Evolutionary conservation across 2,797 vertebrate species (phyloP).

Genomic region (Sebastes aleutianus): DNA sequence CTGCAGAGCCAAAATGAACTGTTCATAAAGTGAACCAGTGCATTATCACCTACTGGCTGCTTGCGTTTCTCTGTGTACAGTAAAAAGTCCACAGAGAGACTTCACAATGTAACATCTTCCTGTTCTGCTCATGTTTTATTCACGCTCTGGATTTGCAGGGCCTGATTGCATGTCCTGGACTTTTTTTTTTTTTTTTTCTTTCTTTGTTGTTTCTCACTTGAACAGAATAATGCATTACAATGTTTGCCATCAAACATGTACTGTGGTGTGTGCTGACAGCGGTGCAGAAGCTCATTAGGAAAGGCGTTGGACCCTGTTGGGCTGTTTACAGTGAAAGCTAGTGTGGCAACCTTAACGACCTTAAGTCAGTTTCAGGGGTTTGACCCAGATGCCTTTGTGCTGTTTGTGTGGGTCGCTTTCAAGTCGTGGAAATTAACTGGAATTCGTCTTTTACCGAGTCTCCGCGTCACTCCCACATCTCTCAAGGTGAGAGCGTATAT

Average conservation of each 20-base stretch:
- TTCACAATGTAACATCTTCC: conserved; percentile 34
- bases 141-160: conserved; percentile 48
- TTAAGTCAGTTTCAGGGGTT: conserved; percentile 35
- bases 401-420: conserved; percentile 13
- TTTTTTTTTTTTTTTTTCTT: not conserved
- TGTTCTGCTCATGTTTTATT: conserved; percentile 68
- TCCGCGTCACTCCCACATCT: not conserved
- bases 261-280: conserved; percentile 22
- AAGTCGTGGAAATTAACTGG: conserved; percentile 40
- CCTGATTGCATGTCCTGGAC: conserved; percentile 44
- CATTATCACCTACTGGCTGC: conserved; percentile 45
- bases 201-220: conserved; percentile 64
- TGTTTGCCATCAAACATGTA: conserved; percentile 59
- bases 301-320: conserved; percentile 46
- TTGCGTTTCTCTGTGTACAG: conserved; percentile 21
- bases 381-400: conserved; percentile 27
- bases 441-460: conserved; percentile 4
- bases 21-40: conserved; percentile 39
- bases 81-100: conserved; percentile 48
- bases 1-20: conserved; percentile 36
- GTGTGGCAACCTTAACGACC: conserved; percentile 51
- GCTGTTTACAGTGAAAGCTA: conserved; percentile 44
- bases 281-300: conserved; percentile 68
- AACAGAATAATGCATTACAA: conserved; percentile 65
- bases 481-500: not conserved